phyloP scores from a whole-genome alignment of 2,888 invertebrate genomes.

The Rhamphomyia laevipes region DNA sequence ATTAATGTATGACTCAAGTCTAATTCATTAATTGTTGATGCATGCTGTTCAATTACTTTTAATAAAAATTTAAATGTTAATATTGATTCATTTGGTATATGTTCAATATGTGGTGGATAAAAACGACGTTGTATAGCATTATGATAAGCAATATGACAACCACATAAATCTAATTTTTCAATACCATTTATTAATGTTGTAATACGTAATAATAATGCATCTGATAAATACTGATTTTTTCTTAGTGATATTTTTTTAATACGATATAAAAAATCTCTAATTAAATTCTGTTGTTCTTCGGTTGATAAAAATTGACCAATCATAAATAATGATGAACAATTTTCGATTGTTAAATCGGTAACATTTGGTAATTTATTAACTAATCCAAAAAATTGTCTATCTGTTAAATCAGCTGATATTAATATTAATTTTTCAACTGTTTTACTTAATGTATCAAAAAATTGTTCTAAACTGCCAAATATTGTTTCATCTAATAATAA shows the following conservation, averaged over 20 bases:
- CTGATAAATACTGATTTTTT: conserved; percentile 59
- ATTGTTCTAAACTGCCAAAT: conserved; percentile 32
- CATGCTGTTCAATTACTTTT: conserved; percentile 44
- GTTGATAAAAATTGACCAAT: conserved; percentile 55
- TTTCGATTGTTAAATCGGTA: conserved; percentile 46
- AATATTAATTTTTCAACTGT: conserved; percentile 44
- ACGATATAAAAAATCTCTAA: conserved; percentile 33
- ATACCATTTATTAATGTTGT: conserved; percentile 47
- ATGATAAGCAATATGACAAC: conserved; percentile 60
- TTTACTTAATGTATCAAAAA: conserved; percentile 49
- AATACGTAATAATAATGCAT: conserved; percentile 58
- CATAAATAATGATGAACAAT: conserved; percentile 62
- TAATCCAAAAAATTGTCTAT: conserved; percentile 49
- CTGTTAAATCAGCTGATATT: conserved; percentile 50
- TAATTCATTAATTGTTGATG: conserved; percentile 44
- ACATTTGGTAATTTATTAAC: conserved; percentile 46
- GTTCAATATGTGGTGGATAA: conserved; percentile 42
- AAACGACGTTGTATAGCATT: conserved; percentile 53
- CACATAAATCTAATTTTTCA: conserved; percentile 17
- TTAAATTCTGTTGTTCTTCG: conserved; percentile 43
- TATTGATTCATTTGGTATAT: conserved; percentile 52
- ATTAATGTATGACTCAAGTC: conserved; percentile 57
- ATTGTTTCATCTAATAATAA: conserved; percentile 30
- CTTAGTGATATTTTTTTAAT: conserved; percentile 49
- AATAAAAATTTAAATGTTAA: conserved; percentile 57